These are phyloP conservation scores for Bacillus rossius DNA, from an alignment of 1,140 invertebrate genomes.

Conservation along the genomic window DNA sequence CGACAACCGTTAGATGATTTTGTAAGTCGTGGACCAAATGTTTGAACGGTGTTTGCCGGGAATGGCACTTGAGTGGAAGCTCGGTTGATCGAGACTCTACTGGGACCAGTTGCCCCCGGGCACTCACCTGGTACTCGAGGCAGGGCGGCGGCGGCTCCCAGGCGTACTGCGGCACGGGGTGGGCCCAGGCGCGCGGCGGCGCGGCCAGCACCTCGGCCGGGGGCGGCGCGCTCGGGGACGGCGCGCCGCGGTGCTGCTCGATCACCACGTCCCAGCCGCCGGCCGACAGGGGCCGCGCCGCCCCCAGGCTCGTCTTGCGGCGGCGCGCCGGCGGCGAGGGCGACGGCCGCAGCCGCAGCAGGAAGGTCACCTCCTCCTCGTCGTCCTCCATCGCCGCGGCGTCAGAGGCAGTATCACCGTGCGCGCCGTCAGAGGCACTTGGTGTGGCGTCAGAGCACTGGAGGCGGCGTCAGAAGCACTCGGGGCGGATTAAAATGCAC, in stretches of 20 bases:
- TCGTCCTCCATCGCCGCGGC: slow-evolving; percentile 12
- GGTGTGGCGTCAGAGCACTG: too few species aligned
- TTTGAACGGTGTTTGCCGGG: too few species aligned
- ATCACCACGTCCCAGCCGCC: slow-evolving; percentile 10
- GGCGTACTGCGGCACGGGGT: background rate
- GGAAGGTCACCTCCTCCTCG: slow-evolving; percentile 15
- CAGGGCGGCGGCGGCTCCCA: background rate
- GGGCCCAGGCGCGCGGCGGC: background rate
- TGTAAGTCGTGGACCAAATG: too few species aligned
- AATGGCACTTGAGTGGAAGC: too few species aligned
- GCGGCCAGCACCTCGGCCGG: background rate
- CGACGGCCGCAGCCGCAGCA: slow-evolving; percentile 10
- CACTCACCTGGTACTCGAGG: background rate
- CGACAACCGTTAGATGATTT: too few species aligned
- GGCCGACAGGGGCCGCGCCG: background rate
- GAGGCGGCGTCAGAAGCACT: too few species aligned
- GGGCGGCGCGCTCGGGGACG: background rate
- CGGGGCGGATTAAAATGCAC: too few species aligned
- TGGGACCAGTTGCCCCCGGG: background rate
- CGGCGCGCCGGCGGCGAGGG: slow-evolving; percentile 8
- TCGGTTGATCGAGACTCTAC: too few species aligned
- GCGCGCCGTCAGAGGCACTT: background rate
- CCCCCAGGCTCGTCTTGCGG: slow-evolving; percentile 3
- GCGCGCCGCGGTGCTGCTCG: background rate
- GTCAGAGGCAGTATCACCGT: background rate